Evolutionary conservation across 2,113 vertebrate genomes (phyloP), one percentile per base, ranked within the genome.

Genomic region (Mixornis gularis): DNA sequence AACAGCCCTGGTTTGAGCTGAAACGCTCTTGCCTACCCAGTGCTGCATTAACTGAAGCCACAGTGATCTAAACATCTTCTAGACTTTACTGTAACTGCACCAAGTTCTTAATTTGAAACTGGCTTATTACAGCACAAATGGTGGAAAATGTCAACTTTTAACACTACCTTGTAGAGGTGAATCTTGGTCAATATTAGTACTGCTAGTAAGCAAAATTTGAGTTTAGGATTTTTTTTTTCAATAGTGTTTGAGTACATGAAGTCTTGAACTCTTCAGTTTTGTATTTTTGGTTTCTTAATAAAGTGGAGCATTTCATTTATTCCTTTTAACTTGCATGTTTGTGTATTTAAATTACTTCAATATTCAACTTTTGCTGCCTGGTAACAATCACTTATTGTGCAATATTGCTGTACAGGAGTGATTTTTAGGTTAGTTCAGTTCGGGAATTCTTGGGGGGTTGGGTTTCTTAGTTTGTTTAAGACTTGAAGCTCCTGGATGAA

Each of bases 261-360:
- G 90, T 89, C 87, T 95, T 89, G 94, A 79, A 93, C 34, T 94
- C 90, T 81, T 96, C 82, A 93, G 95, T 96, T 96, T 96, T 96
- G 96, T 96, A 95, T 96, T 95, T 96, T 96, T 95, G 94, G 87
- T 96, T 95, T 96, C 93, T 94, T 91, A 96, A 96, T 96, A 96
- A 96, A 96, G 94, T 96, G 94, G 93, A 96, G 90, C 96, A 92
- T 96, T 96, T 96, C 95, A 96, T 96, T 96, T 95, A 96, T 90
- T 93, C 87, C 79, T 95, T 95, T 95, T 95, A 96, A 93, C 63
- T 93, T 71, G 91, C 81, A 95, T 95, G 87, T 94, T 89, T 96
- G 85, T 94, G 64, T 95, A 59, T 1, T 0, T 94, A 59, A 82
- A 17, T 62, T 92, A 41, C 40, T 68, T 76, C 10, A 85, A 15